Evolutionary conservation across 2,113 vertebrate species (phyloP), one percentile per base, ranked within the genome.

Genomic region (Physeter macrocephalus): DNA sequence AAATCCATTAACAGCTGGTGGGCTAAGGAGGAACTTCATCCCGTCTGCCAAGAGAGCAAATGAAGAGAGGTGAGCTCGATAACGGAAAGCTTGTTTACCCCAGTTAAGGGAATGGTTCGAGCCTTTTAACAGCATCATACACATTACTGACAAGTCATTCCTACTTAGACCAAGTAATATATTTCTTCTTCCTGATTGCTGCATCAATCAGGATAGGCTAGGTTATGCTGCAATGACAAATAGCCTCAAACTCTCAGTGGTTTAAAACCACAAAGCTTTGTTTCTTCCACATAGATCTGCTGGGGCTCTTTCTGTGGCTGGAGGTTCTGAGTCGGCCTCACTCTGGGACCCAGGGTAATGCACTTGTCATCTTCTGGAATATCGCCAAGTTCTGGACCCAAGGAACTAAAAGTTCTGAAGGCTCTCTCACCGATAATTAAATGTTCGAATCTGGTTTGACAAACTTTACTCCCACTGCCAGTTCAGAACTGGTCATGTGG

Each of bases 161-260:
- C 62, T 27, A 0, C 8, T 3, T 20, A 23, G 52, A 17, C 7
- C n/a, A 41, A 66, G 72, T 6, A 34, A 18, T 25, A 7, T 1
- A 0, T 25, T 29, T 91, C 59, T 93, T 61, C 84, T 91, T 62
- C 31, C 36, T 9, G 34, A 23, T 31, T 74, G 41, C 54, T 18
- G 15, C 9, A 18, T 27, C 72, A 10, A 2, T 54, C 49, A 17
- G 29, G 12, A n/a, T 13, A 13, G 57, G 54, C 72, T 41, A 69
- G 12, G 25, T 71, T 54, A 41, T 17, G 46, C 23, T 49, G n/a
- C 57, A 41, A 2, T 83, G 72, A 91, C 66, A 61, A 82, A 46
- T 61, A 43, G 39, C 18, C 71, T 64, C 39, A 21, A 69, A 49
- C 12, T 61, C 49, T 57, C 23, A 10, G 31, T 21, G 57, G 77